Percentiles rank a stretch among this genome's conserved stretches.
Evolutionary conservation across 2,888 invertebrate species (phyloP).

Genomic region (Alsophila aescularia): DNA sequence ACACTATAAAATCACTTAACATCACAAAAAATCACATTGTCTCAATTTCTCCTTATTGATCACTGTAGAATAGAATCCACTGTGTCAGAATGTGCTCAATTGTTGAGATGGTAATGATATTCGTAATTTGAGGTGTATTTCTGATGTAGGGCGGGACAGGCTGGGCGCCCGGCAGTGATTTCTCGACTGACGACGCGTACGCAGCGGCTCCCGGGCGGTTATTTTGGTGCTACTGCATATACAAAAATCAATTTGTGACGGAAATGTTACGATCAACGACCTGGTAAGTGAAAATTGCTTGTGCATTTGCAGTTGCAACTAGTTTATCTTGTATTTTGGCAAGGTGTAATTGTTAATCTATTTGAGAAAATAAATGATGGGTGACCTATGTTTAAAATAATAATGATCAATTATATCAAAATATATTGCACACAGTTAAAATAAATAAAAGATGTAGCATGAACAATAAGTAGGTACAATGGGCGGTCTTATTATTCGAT

Average conservation of each 20-base stretch:
- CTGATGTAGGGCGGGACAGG: constrained; percentile 58
- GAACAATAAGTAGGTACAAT: too few relatives aligned
- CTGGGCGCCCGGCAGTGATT: constrained; percentile 56
- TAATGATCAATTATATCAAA: too few relatives aligned
- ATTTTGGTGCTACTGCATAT: constrained; percentile 81
- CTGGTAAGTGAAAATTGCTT: constrained; percentile 62
- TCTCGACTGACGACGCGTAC: constrained; percentile 62
- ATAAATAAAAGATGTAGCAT: too few relatives aligned
- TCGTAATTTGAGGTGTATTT: constrained; percentile 49
- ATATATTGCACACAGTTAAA: too few relatives aligned
- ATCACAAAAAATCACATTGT: constrained; percentile 51
- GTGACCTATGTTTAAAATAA: too few relatives aligned
- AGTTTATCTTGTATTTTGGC: not conserved
- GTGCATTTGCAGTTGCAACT: constrained; percentile 37
- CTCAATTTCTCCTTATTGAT: constrained; percentile 43
- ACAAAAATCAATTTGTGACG: constrained; percentile 79
- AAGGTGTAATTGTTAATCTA: not conserved
- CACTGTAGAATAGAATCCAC: constrained; percentile 38
- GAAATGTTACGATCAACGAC: constrained; percentile 84
- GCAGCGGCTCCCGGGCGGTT: constrained; percentile 78
- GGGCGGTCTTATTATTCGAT: too few relatives aligned
- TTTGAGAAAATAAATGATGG: not conserved
- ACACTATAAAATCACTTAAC: constrained; percentile 60
- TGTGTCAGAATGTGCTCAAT: constrained; percentile 34
- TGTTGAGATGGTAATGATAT: constrained; percentile 41